Conservation (phyloP, 1,140 invertebrate species). For the Atta colombica region DNA sequence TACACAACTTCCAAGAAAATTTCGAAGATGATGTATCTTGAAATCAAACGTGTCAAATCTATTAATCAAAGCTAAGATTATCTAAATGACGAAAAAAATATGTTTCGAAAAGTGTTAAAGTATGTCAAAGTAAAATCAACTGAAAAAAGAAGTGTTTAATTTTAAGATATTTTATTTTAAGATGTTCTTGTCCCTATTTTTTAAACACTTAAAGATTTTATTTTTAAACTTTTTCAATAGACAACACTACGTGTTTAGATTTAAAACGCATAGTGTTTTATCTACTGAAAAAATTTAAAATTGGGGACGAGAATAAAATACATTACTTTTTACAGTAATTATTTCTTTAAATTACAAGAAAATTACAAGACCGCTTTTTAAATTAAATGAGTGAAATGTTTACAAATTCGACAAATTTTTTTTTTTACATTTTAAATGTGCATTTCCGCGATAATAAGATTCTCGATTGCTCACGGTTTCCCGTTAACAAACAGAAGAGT, state of each 20-base stretch:
- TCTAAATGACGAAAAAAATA: neutral
- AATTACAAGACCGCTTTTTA: neutral
- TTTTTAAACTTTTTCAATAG: no score
- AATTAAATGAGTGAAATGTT: neutral
- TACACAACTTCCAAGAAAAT: neutral
- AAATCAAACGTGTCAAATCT: neutral
- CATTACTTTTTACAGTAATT: no score
- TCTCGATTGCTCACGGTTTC: neutral
- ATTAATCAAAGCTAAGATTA: neutral
- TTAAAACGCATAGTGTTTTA: no score
- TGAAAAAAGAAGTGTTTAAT: no score
- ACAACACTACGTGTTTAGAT: no score
- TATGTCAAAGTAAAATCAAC: no score
- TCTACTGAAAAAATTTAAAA: no score
- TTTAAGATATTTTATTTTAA: no score
- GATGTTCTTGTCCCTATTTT: no score
- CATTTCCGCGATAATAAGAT: neutral
- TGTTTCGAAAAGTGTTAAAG: neutral
- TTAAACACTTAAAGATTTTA: no score
- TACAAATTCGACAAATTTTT: no score
- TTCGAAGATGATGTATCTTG: neutral
- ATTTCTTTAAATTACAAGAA: neutral
- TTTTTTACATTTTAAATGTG: neutral
- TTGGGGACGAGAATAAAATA: no score
- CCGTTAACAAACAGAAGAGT: slow-evolving; percentile 18